Evolutionary conservation across 2,113 vertebrate genomes (phyloP), one percentile per base, ranked within the genome.

Genomic region (Aspiorhynchus laticeps): DNA sequence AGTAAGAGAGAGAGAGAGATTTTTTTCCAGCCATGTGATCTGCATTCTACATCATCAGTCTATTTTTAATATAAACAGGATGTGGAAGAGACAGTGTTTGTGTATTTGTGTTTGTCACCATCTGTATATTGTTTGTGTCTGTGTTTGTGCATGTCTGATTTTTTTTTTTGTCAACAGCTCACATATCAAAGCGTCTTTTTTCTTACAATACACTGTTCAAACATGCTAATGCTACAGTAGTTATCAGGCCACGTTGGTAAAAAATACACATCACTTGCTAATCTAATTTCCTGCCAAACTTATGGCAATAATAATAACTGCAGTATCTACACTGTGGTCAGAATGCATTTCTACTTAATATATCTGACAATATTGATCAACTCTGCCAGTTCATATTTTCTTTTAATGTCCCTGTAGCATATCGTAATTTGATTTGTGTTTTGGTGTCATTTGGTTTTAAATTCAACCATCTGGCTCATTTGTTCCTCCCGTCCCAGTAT

Each of bases 31-130:
- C 19, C 67, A 10, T 86, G 38, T 59, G 51, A 65, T 79, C 63
- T 63, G 51, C 53, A 79, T 67, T 56, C 63, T 56, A 87, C 26
- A 8, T 51, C 77, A 83, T 75, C 41, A 51, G 80, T 78, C 61
- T 88, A 67, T 88, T 86, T 61, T 26, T 48, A 67, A 19, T 81
- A 71, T 86, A 87, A 89, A 89, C 85, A 89, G 88, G 80, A 88
- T 84, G 24, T 83, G 36, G 74, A 43, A 41, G 51, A 61, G 33
- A 79, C 51, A 17, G 33, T 67, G 67, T 80, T 31, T 85, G 46
- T 77, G 7, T 38, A n/a, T n/a, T 75, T 76, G 19, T 31, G 21
- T 61, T 21, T 73, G 61, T 65, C 21, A 8, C 51, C 80, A 46
- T 74, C 67, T 63, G 84, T 33, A 46, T 48, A 61, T 48, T 24